Evolutionary conservation across 2,113 vertebrate genomes (phyloP).

Genomic region (Mobula hypostoma): DNA sequence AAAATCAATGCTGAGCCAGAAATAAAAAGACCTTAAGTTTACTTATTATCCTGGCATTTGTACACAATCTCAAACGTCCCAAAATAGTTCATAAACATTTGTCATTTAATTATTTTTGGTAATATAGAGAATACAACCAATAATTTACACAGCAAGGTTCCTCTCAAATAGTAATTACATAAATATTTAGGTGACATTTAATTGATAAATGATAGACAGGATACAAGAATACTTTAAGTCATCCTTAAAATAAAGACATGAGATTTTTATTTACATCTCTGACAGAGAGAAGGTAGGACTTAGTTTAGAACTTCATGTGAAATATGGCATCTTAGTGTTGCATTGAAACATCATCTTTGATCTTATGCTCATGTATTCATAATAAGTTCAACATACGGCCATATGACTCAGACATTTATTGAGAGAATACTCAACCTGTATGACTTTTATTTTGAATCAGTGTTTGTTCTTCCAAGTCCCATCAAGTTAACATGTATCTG

Average conservation of each 20-base stretch:
- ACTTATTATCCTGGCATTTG: not conserved
- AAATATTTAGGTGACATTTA: not conserved
- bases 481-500: not conserved
- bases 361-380: not conserved
- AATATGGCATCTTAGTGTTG: not conserved
- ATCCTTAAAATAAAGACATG: not conserved
- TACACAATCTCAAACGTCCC: not conserved
- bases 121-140: not conserved
- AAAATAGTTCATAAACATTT: not conserved
- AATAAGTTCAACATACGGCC: not conserved
- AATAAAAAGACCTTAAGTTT: not conserved
- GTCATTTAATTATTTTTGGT: not conserved
- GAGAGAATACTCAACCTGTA: not conserved
- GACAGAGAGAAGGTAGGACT: not conserved
- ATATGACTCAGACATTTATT: not conserved
- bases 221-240: not conserved
- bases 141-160: not conserved
- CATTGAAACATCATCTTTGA: not conserved
- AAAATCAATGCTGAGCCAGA: no score
- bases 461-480: not conserved
- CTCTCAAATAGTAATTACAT: not conserved
- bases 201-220: not conserved
- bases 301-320: not conserved
- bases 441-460: not conserved
- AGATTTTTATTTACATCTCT: not conserved